Evolutionary conservation across 2,888 invertebrate genomes (phyloP).

Genomic region (Lymantria monacha): DNA sequence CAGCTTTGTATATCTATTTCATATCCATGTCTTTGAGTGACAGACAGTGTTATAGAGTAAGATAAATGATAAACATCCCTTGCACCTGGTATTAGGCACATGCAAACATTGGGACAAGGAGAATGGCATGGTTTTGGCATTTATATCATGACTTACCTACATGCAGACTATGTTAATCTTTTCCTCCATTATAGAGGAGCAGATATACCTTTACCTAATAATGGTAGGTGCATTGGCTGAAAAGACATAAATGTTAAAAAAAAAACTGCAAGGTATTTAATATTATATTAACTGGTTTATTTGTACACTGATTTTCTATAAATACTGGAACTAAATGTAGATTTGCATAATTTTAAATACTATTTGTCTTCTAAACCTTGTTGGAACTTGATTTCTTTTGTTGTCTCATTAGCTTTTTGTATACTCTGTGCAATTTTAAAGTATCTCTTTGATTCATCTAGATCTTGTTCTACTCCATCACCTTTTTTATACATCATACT

Average conservation of each 20-base stretch:
- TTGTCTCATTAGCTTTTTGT: constrained; percentile 84
- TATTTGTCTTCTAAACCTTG: constrained; percentile 70
- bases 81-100: too few relatives aligned
- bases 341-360: constrained; percentile 7
- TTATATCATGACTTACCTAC: too few relatives aligned
- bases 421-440: constrained; percentile 87
- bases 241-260: background rate
- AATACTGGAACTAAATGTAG: constrained; percentile 25
- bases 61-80: too few relatives aligned
- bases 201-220: too few relatives aligned
- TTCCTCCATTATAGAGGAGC: too few relatives aligned
- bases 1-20: too few relatives aligned
- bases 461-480: constrained; percentile 90
- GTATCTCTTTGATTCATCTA: constrained; percentile 86
- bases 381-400: constrained; percentile 80
- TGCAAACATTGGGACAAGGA: too few relatives aligned
- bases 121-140: too few relatives aligned
- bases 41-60: too few relatives aligned
- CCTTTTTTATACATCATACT: constrained; percentile 93
- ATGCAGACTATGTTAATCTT: too few relatives aligned
- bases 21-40: too few relatives aligned
- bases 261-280: background rate
- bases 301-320: constrained; percentile 28
- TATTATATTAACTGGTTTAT: background rate
- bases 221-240: too few relatives aligned